Base-by-base conservation (phyloP, 37 sponge, comb jelly and placozoan species). In the Dysidea cf. avara region DNA sequence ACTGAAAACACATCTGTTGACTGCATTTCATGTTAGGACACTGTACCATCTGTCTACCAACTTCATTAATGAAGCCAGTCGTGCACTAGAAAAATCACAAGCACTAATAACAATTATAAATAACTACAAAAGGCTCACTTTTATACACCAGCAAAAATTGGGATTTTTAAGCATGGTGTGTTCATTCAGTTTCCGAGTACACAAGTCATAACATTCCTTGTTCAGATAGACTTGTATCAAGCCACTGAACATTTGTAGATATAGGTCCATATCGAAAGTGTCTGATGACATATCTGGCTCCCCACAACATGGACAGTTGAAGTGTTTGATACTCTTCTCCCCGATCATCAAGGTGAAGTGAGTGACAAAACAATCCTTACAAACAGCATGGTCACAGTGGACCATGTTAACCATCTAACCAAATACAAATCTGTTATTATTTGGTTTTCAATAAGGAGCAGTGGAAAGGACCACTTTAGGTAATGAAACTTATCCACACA, bases 21-120 rank as follows among this genome's bases (percentile, higher is more conserved):
- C 68, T 37, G 66, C 95, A 94, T 39, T 57, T n/a, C n/a, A n/a
- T n/a, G n/a, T n/a, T 55, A 25, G 93, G 93, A 63, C 93, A 92
- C 33, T 22, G 26, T 33, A 92, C 70, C 4, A 69, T 47, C 25
- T 40, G 56, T 37, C 17, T 71, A 53, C 60, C 61, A 38, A 16
- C 52, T 14, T 87, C 90, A 37, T 80, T 59, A 22, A 92, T 84
- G 50, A 87, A 92, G 11, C 93, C 88, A 28, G 54, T 38, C 1
- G 37, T 33, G 73, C 93, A 92, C 68, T 81, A 38, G 4, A 43
- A 43, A 43, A 43, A 43, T 43, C 46, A n/a, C n/a, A n/a, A n/a
- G n/a, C n/a, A n/a, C n/a, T n/a, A n/a, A n/a, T n/a, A n/a, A n/a
- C n/a, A n/a, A n/a, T n/a, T n/a, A n/a, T n/a, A n/a, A n/a, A n/a